Base-by-base conservation (phyloP, 2,888 invertebrate species). In the Cerastoderma edule region DNA sequence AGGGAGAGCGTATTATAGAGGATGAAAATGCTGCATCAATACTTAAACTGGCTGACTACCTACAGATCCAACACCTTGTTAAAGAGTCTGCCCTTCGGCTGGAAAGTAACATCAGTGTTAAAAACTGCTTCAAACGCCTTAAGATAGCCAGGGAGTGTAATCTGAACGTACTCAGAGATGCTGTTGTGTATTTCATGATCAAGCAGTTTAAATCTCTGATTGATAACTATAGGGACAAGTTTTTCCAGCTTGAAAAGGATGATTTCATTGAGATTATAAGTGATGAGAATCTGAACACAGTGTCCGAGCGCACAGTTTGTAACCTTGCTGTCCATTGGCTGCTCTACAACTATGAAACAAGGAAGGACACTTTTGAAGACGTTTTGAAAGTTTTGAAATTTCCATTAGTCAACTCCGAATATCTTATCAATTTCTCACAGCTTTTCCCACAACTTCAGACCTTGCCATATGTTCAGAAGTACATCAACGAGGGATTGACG, bases 311-410 rank as follows among this genome's bases (percentile, higher is more conserved):
- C 1, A n/a, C 46, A 16, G 65, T 65, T 46, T 65, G 65, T 65
- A 48, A 48, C 48, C 48, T 65, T 13, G 65, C 65, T 48, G 48
- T 65, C 22, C 46, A 48, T 32, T 65, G 65, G 65, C 65, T 65
- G 30, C 5, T 28, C 24, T 30, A 65, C 22, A 65, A 48, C 22
- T 65, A 48, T 48, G 48, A 65, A 6, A 10, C 16, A 6, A 65
- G 65, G 30, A 65, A 65, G n/a, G 65, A 24, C 30, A 30, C 30
- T 30, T 65, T 65, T 65, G 65, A 65, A 30, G 65, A 65, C 30
- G 65, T 65, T 8, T 19, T 65, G 30, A 65, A 65, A 44, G 65
- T 65, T 22, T 48, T 65, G 19, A 46, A 48, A 32, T n/a, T 65
- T 3, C 65, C 65, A 5, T 22, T 65, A 16, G 65, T 65, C 1